Percentiles rank a stretch among this genome's conserved stretches.
Conservation (phyloP, 2,888 invertebrate genomes). For the Rotaria sp. region DNA sequence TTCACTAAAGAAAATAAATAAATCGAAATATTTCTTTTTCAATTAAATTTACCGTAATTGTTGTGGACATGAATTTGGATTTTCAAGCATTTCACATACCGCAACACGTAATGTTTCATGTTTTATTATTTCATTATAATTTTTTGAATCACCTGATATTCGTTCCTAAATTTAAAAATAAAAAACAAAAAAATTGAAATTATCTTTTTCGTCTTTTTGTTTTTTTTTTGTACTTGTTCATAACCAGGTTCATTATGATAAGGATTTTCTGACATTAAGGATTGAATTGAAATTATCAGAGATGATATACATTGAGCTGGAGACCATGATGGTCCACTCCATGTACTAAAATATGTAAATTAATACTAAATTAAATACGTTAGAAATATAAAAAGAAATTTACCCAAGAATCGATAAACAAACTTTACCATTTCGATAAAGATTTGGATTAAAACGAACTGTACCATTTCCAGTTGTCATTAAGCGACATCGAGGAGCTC, state of each 20-base stretch:
- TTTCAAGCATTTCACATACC: slow-evolving; percentile 61
- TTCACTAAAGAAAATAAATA: slow-evolving; percentile 49
- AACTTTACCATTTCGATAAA: slow-evolving; percentile 63
- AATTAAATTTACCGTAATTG: slow-evolving; percentile 46
- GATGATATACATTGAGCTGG: slow-evolving; percentile 60
- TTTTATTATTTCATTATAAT: slow-evolving; percentile 60
- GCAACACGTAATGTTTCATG: slow-evolving; percentile 62
- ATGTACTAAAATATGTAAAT: slow-evolving; percentile 54
- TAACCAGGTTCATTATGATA: slow-evolving; percentile 65
- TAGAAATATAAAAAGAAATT: neutral
- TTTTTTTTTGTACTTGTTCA: slow-evolving; percentile 54
- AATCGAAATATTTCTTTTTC: neutral
- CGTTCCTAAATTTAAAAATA: slow-evolving; percentile 53
- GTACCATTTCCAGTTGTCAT: slow-evolving; percentile 62
- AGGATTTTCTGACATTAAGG: slow-evolving; percentile 62
- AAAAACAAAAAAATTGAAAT: no score
- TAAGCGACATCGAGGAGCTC: slow-evolving; percentile 61
- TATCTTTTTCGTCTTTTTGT: no score
- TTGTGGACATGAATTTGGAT: slow-evolving; percentile 48
- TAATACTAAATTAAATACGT: slow-evolving; percentile 22
- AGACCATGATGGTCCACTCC: slow-evolving; percentile 62
- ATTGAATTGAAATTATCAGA: slow-evolving; percentile 61
- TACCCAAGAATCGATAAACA: slow-evolving; percentile 61
- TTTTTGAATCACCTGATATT: slow-evolving; percentile 55
- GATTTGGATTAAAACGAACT: slow-evolving; percentile 63